Evolutionary conservation across 2,797 vertebrate species (phyloP).

Genomic region (Lacerta agilis): DNA sequence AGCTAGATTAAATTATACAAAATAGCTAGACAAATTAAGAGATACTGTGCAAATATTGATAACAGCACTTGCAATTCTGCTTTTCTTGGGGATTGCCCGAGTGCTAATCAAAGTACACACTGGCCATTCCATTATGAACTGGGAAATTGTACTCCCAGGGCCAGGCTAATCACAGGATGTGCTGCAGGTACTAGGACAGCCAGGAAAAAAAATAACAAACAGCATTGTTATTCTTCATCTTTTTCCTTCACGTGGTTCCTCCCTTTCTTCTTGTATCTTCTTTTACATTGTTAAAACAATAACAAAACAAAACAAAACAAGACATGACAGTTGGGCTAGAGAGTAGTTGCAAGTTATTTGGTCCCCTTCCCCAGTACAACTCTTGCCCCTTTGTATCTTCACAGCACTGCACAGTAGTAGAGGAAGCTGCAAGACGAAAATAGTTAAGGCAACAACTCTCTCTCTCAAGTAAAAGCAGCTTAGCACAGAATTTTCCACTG

Average conservation of each 20-base stretch:
- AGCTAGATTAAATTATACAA: not conserved
- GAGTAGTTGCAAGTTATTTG: conserved; percentile 13
- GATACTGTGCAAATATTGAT: not conserved
- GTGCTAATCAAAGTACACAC: not conserved
- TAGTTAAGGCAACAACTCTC: conserved; percentile 50
- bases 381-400: conserved; percentile 42
- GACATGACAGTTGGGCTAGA: not conserved
- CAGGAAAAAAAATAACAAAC: not conserved
- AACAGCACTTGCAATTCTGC: not conserved
- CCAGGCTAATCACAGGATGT: not conserved
- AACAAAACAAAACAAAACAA: not conserved
- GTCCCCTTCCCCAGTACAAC: not conserved
- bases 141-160: not conserved
- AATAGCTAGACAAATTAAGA: not conserved
- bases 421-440: conserved; percentile 35
- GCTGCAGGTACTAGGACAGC: not conserved
- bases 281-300: not conserved
- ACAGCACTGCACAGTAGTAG: not conserved
- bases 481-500: conserved; percentile 39
- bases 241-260: not conserved
- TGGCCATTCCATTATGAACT: not conserved
- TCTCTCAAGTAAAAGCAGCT: conserved; percentile 47
- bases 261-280: not conserved
- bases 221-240: not conserved
- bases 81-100: not conserved